Base-by-base conservation (phyloP, 1,140 invertebrate genomes). In the Scaptomyza pallida region DNA sequence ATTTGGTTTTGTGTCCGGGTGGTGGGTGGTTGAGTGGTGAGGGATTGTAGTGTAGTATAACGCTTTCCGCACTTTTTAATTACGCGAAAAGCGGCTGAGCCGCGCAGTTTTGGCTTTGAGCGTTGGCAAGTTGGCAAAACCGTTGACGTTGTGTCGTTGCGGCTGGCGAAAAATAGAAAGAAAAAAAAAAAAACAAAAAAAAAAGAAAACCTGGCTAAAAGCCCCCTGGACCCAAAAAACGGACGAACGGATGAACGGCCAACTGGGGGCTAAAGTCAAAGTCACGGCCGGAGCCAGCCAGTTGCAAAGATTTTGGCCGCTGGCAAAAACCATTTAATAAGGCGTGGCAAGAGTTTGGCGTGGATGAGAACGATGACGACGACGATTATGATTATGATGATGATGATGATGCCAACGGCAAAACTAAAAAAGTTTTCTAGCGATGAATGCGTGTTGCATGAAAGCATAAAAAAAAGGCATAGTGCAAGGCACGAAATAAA, bases 21-120 rank as follows among this genome's bases (percentile, higher is more conserved):
- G 12, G 23, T 19, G 8, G 9, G 30, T n/a, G 13, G 23, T 2
- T 6, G 23, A 30, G 13, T 35, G 48, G 74, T 30, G 45, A 43
- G 56, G 26, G 64, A 54, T 33, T 47, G 61, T 61, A 37, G 33
- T 30, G 26, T 60, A 47, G 55, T 40, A 75, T 51, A 73, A 56
- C 64, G 67, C 54, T 77, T 37, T 74, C 81, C 81, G 68, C 81
- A 86, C 72, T 86, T 86, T 86, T 86, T 86, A 86, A 86, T 86
- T 86, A 86, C 82, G 81, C 81, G 82, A 85, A 85, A 86, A 72
- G 70, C 70, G 64, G 82, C 81, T 79, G 82, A 86, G 75, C 81
- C 74, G 81, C 81, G 85, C 82, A 85, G 81, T 85, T 86, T 86
- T 88, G 78, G 78, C 74, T 82, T 71, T 86, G 67, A 68, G 55